phyloP scores from a whole-genome alignment of 2,888 invertebrate genomes.

The Ophion slaviceki region DNA sequence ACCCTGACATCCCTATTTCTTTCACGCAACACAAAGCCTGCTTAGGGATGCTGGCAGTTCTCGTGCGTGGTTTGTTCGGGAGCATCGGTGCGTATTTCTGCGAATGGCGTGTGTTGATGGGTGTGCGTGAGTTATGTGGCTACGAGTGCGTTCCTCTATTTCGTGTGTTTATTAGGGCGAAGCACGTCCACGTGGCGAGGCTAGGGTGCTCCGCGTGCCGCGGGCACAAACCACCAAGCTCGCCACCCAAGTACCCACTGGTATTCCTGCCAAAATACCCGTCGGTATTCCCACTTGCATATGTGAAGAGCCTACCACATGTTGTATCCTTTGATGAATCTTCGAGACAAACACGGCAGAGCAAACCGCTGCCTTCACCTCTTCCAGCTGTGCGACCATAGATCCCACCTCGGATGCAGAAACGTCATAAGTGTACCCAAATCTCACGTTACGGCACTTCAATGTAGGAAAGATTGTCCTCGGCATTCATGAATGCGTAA shows the following conservation, averaged over 20 bases:
- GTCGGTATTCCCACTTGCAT: background rate
- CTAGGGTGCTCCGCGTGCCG: background rate
- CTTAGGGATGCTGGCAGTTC: background rate
- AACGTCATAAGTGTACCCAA: background rate
- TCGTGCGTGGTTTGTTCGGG: background rate
- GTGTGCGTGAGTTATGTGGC: background rate
- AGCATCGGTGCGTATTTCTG: background rate
- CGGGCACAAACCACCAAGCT: conserved; percentile 5
- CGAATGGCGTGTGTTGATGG: background rate
- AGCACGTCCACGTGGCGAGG: background rate
- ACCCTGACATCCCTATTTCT: background rate
- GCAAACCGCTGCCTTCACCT: background rate
- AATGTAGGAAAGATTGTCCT: too few species aligned
- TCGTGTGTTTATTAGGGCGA: conserved; percentile 21
- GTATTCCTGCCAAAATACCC: conserved; percentile 19
- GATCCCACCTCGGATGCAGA: background rate
- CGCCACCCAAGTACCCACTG: background rate
- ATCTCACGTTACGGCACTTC: background rate
- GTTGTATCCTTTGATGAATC: background rate
- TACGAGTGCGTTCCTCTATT: background rate
- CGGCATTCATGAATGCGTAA: too few species aligned
- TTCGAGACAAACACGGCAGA: background rate
- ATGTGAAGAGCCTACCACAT: background rate
- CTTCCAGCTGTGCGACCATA: too few species aligned
- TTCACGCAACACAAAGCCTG: background rate